Evolutionary conservation across 2,113 vertebrate genomes (phyloP).

Genomic region (Verasper variegatus): DNA sequence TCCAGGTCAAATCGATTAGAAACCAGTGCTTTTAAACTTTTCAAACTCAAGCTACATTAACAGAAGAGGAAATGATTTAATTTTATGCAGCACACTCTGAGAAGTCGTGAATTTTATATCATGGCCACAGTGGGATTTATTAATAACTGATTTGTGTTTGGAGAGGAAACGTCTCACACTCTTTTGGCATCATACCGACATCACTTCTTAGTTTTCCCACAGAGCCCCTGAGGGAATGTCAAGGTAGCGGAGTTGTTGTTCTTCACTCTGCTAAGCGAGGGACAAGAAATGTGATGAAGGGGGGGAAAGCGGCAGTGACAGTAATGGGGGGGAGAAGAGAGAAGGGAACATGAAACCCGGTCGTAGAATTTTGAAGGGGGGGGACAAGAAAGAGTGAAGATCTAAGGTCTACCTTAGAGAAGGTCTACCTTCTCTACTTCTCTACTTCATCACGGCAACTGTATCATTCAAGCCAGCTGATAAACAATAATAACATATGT

Average conservation of each 20-base stretch:
- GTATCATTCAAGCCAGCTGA: background rate
- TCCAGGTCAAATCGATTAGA: too few relatives aligned
- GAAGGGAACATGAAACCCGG: background rate
- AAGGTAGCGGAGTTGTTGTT: slow-evolving; percentile 24
- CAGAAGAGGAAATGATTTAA: background rate
- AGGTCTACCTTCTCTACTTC: too few relatives aligned
- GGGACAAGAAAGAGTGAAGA: background rate
- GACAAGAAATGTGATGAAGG: slow-evolving; percentile 41
- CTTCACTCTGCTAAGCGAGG: slow-evolving; percentile 34
- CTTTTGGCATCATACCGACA: slow-evolving; percentile 19
- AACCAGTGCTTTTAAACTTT: background rate
- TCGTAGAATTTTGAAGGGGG: background rate
- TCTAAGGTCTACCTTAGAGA: background rate
- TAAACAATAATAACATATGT: background rate
- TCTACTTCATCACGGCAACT: background rate
- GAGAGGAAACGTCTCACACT: background rate
- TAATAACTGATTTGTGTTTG: background rate
- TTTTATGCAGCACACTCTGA: background rate
- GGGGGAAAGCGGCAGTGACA: slow-evolving; percentile 14
- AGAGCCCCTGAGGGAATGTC: slow-evolving; percentile 40
- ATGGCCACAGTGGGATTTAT: background rate
- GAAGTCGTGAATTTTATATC: background rate
- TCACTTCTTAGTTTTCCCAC: slow-evolving; percentile 32
- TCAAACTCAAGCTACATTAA: background rate
- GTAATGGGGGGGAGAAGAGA: background rate